These are phyloP conservation scores for Pelochelys cantorii DNA, from an alignment of 2,797 vertebrate genomes.

Conservation along the genomic window DNA sequence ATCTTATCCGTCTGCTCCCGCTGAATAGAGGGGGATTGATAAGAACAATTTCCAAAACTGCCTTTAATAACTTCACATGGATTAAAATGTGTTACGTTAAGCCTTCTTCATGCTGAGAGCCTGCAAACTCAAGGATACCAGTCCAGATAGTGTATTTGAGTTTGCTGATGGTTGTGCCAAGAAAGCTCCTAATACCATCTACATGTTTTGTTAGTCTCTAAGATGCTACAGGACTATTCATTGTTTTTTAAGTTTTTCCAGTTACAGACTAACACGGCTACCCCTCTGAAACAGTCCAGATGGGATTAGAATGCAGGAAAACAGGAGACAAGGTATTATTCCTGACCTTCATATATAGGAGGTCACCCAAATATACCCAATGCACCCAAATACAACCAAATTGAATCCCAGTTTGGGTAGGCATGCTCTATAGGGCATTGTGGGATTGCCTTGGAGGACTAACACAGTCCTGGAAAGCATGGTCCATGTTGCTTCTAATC, in stretches of 20 bases:
- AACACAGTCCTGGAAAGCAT: neutral
- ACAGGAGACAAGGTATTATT: too few species aligned
- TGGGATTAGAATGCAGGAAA: neutral
- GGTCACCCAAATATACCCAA: too few species aligned
- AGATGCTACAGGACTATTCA: too few species aligned
- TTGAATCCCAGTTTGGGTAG: neutral
- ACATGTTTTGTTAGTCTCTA: too few species aligned
- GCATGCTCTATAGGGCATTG: neutral
- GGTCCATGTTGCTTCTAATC: neutral
- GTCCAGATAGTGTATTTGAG: too few species aligned
- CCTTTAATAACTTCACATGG: neutral
- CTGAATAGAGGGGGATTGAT: neutral
- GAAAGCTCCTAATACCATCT: too few species aligned
- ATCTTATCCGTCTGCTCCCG: neutral
- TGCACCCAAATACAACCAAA: too few species aligned
- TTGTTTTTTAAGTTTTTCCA: too few species aligned
- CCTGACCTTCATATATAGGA: neutral
- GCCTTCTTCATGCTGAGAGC: neutral
- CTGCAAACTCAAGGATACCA: neutral
- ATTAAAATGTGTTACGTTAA: neutral
- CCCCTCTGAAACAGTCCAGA: too few species aligned
- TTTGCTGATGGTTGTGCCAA: too few species aligned
- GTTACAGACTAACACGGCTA: too few species aligned
- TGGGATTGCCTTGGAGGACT: neutral
- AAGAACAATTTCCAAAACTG: neutral